Base-by-base conservation (phyloP, 2,113 vertebrate genomes). In the Nesogale talazaci region DNA sequence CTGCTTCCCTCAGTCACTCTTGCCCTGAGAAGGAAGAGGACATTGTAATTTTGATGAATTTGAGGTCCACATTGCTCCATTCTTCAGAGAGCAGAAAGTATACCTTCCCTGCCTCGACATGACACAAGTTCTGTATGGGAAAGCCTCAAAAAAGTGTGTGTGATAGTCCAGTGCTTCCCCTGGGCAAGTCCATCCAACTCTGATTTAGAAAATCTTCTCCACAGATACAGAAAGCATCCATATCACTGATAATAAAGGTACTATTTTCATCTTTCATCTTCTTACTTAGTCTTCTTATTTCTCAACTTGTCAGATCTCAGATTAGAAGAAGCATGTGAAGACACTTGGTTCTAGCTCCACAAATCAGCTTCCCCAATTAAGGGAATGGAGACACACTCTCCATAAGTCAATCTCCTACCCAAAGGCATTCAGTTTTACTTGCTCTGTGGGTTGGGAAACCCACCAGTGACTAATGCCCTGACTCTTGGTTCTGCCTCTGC, bases 301-400 rank as follows among this genome's bases (percentile, higher is more conserved):
- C 57, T 63, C 59, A 59, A 42, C 75, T 70, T 56, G 70, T 86
- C 34, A 93, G 29, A 95, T 87, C 34, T 76, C 56, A 9, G 34
- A 59, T 22, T 52, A 36, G 22, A 14, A 93, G 20, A 10, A 91
- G 29, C 70, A 25, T 11, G 67, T 11, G 40, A 52, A 52, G 46
- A 12, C 46, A 52, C 46, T 52, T 52, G 46, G 46, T 12, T 52
- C 46, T 52, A 52, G 46, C 46, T 52, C 46, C 46, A 52, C 46
- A 52, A 46, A 52, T 52, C 46, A 52, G 46, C 46, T 52, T 12
- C 46, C 46, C 46, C 46, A 52, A 52, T 52, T 52, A 52, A 52
- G 46, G 10, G 46, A 9, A 52, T 8, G 46, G 46, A 52, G 46
- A 12, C 46, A 52, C 46, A 9, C 46, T 12, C 46, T 52, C 46